Evolutionary conservation across 2,888 invertebrate species (phyloP).

Genomic region (Agrochola circellaris): DNA sequence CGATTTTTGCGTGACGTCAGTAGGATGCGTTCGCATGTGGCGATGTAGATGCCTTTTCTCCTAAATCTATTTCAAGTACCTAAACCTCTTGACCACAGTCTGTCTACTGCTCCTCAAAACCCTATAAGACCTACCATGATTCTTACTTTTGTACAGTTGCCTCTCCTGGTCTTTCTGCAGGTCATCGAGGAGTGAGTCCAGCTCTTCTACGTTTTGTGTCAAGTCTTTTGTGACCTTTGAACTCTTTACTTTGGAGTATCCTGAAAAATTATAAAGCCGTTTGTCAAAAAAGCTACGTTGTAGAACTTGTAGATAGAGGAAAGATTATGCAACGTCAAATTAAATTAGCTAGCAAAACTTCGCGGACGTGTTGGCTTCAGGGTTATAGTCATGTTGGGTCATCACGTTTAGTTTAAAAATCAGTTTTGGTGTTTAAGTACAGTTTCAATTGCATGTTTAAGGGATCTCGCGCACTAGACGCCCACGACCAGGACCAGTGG

Average conservation of each 20-base stretch:
- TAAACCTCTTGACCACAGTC: neutral
- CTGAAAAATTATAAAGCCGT: slow-evolving; percentile 17
- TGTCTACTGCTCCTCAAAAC: neutral
- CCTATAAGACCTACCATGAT: slow-evolving; percentile 27
- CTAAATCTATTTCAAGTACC: neutral
- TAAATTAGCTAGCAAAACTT: no score
- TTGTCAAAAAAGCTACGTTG: neutral
- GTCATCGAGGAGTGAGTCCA: slow-evolving; percentile 94
- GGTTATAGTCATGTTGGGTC: no score
- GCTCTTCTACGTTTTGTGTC: slow-evolving; percentile 93
- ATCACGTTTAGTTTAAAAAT: no score
- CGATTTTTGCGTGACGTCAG: no score
- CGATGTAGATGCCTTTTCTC: neutral
- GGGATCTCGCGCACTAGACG: no score
- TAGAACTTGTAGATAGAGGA: no score
- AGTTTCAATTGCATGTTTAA: no score
- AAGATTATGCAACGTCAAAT: no score
- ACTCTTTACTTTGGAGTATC: slow-evolving; percentile 84
- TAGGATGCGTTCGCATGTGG: no score
- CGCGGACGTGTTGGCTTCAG: no score
- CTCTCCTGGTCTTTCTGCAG: slow-evolving; percentile 91
- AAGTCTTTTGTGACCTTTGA: slow-evolving; percentile 86
- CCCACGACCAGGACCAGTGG: no score
- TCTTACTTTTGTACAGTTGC: slow-evolving; percentile 87
- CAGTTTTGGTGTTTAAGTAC: neutral